Evolutionary conservation across 2,113 vertebrate genomes (phyloP), one percentile per base, ranked within the genome.

Genomic region (Indicator maculatus): DNA sequence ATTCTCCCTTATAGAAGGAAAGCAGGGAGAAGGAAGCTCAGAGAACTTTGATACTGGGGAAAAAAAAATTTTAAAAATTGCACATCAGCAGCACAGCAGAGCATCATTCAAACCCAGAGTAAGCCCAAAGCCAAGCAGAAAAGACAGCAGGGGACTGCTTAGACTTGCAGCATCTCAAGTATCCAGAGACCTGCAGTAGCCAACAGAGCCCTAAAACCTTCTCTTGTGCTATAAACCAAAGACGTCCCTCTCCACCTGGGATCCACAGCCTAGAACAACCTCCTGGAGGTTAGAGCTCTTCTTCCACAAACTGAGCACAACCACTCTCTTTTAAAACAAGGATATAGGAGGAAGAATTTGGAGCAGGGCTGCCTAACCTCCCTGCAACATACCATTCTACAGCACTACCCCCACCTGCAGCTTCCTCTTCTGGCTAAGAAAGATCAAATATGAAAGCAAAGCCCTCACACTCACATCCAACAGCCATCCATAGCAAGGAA

Each of bases 351-450:
- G 44, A 72, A 75, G 39, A 92, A 64, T 31, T 23, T 2, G 28
- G 44, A 76, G 64, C 59, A 41, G 53, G 2, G 3, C 28, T 21
- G 41, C 23, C 39, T 11, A 19, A 28, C 33, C 47, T 58, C 66
- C 26, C 65, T 31, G 50, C 41, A 52, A 76, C 85, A 56, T 77
- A 60, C 72, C 53, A 63, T 11, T 1, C 27, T 30, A 21, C 26
- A 31, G 77, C 6, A 1, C 39, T 27, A 56, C 27, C 27, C 26
- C 16, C 59, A 85, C 50, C 53, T 24, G 18, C 5, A 3, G 56
- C 80, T 95, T 85, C 93, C 85, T 90, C 56, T 91, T 88, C 63
- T 80, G 76, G 65, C 45, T 80, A 45, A 77, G 60, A 59, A 6
- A 45, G 41, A 70, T 80, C 64, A 70, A 73, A 88, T 69, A 55